Percentiles rank a stretch among this genome's conserved stretches.
Evolutionary conservation across 2,113 vertebrate genomes (phyloP).

Genomic region (Upupa epops): DNA sequence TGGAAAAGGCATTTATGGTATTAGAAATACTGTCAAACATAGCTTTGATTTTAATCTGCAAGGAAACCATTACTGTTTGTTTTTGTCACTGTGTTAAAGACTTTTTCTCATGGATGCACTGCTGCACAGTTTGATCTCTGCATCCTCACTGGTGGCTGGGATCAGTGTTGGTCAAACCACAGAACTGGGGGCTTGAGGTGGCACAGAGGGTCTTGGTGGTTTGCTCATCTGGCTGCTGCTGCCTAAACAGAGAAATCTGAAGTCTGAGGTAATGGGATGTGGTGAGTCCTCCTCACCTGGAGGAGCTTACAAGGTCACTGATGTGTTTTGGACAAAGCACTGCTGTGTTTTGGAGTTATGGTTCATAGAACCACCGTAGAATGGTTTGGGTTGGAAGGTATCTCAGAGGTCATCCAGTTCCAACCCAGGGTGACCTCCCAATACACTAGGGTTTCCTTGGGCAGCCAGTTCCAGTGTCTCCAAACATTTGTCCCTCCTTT

Average conservation of each 20-base stretch:
- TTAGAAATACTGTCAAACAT: not conserved
- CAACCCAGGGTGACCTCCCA: too few relatives aligned
- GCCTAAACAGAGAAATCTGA: not conserved
- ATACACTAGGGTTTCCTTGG: too few relatives aligned
- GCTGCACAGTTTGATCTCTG: not conserved
- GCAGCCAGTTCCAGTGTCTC: too few relatives aligned
- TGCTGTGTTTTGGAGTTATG: not conserved
- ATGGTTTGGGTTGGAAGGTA: too few relatives aligned
- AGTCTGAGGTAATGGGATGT: not conserved
- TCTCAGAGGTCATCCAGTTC: too few relatives aligned
- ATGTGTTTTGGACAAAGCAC: too few relatives aligned
- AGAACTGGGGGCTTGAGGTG: not conserved
- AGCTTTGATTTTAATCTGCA: not conserved
- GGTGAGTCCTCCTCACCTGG: not conserved
- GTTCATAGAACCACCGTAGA: too few relatives aligned
- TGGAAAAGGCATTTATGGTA: not conserved
- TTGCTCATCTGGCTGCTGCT: not conserved
- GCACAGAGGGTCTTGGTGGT: accelerated
- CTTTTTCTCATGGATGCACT: accelerated
- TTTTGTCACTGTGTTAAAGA: not conserved
- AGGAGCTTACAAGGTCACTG: accelerated
- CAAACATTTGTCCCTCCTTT: not conserved
- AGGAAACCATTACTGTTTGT: not conserved
- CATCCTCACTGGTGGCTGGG: not conserved
- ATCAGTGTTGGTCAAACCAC: not conserved